Evolutionary conservation across 2,797 vertebrate species (phyloP).

Genomic region (Malurus leucopterus): DNA sequence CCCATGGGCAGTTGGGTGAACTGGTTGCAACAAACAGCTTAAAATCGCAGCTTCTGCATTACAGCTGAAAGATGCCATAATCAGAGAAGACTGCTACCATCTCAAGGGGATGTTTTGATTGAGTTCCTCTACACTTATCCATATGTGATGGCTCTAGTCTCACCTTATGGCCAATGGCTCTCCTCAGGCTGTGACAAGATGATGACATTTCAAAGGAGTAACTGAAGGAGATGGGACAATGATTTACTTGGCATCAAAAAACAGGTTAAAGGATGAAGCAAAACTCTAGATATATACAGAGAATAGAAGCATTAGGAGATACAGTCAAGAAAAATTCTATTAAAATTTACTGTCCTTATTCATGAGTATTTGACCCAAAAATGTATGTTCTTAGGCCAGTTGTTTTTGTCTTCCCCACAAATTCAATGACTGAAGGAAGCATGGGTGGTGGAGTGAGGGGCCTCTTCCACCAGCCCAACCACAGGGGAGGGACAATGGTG

Average conservation of each 20-base stretch:
- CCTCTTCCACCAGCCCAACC: not conserved
- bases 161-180: not conserved
- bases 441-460: fast-evolving
- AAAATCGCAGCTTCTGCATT: not conserved
- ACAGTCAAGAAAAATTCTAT: not conserved
- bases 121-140: not conserved
- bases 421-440: not conserved
- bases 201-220: not conserved
- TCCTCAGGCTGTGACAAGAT: not conserved
- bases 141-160: fast-evolving
- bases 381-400: not conserved
- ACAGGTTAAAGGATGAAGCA: not conserved
- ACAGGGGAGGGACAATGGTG: fast-evolving
- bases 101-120: not conserved
- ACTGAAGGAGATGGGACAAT: not conserved
- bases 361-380: not conserved
- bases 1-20: not conserved
- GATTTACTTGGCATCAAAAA: not conserved
- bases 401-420: not conserved
- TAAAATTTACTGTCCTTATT: not conserved
- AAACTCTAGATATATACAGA: not conserved
- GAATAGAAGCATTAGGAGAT: not conserved
- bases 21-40: not conserved
- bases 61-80: not conserved
- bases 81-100: not conserved